These are phyloP conservation scores for Eudasyphora cyanicolor DNA, from an alignment of 2,888 invertebrate species.

Conservation along the genomic window DNA sequence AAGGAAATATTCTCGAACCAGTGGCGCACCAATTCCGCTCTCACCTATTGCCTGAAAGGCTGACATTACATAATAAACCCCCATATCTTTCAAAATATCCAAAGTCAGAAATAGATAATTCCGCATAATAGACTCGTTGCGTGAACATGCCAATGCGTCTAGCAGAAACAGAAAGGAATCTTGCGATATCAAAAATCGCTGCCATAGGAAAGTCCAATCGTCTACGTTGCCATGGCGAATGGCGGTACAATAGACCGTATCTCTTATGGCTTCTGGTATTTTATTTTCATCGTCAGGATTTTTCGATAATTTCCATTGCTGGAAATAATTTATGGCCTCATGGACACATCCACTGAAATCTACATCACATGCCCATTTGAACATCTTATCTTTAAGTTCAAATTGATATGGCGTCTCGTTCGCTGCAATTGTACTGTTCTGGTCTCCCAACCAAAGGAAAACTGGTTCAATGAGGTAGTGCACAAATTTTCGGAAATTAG, in stretches of 20 bases:
- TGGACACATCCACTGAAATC: too few species aligned
- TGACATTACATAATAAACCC: slow-evolving; percentile 86
- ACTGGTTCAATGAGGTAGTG: slow-evolving; percentile 83
- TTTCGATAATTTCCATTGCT: slow-evolving; percentile 82
- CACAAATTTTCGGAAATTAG: slow-evolving; percentile 80
- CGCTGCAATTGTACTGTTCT: slow-evolving; percentile 79
- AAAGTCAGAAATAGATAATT: slow-evolving; percentile 86
- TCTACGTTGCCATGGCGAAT: slow-evolving; percentile 85
- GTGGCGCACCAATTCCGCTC: slow-evolving; percentile 85
- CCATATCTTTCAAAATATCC: slow-evolving; percentile 82
- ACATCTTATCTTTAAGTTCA: slow-evolving; percentile 83
- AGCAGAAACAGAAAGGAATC: too few species aligned
- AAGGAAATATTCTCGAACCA: slow-evolving; percentile 87
- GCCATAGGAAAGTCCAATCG: too few species aligned
- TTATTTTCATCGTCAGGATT: slow-evolving; percentile 84
- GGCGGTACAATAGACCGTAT: slow-evolving; percentile 87
- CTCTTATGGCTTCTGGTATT: slow-evolving; percentile 86
- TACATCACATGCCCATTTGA: too few species aligned
- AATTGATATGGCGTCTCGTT: too few species aligned
- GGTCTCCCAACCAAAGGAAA: slow-evolving; percentile 83
- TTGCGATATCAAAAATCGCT: too few species aligned
- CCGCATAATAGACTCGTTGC: slow-evolving; percentile 74
- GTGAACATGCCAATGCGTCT: slow-evolving; percentile 85
- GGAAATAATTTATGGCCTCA: slow-evolving; percentile 82
- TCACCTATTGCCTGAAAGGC: slow-evolving; percentile 84